Evolutionary conservation across 2,888 invertebrate genomes (phyloP), one percentile per base, ranked within the genome.

Genomic region (Tuberolachnus salignus): DNA sequence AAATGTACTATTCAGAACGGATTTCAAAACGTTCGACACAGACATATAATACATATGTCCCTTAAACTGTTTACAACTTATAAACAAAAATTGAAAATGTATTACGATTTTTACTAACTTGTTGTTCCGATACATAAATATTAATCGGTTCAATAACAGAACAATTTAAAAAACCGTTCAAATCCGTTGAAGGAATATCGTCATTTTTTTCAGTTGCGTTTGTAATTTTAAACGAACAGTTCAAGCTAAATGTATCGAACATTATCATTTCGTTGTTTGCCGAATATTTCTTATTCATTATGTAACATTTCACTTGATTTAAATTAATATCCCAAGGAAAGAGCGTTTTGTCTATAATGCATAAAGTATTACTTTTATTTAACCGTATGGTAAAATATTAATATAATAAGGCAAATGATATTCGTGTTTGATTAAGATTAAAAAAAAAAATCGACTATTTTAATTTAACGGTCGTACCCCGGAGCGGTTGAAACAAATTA

Each of bases 81-180:
- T 34, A 34, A 34, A 34, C 6, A 34, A 34, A 4, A 6, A 34
- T 34, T 34, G 6, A 34, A 4, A 6, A 34, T 34, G 3, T 34
- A 34, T 34, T 34, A 34, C 6, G 34, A 21, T 21, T 44, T 46
- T 3, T 9, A 16, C 21, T 66, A 16, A 66, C 46, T 23, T 66
- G 64, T 46, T 44, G 14, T 23, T 66, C 64, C 42, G 46, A 66
- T 23, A 46, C 16, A 49, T 46, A 49, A 23, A 66, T 23, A 49
- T 16, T 23, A 46, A 49, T 49, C 1, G 21, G 1, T 8, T 46
- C 14, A 4, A 8, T 1, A 46, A 46, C 8, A 8, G 1, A 3
- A 64, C 13, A 21, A 8, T 46, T 11, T 14, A 64, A 64, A 21
- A 11, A 14, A 13, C 19, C 21, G 8, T 64, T 1, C 14, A 46